Conservation (phyloP, 1,140 invertebrate genomes). For the Armadillidium nasatum region DNA sequence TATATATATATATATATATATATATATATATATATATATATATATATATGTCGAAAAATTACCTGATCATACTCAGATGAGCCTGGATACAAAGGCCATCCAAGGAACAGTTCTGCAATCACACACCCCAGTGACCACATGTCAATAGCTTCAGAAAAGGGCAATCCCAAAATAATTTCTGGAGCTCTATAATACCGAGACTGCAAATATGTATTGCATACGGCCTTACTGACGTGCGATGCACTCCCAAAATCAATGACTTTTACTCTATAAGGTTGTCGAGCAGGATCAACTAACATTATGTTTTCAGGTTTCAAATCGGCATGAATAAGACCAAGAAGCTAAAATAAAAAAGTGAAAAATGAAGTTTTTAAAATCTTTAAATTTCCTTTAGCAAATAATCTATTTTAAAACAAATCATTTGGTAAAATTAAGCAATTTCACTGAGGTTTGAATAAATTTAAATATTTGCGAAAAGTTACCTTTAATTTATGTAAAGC, state of each 20-base stretch:
- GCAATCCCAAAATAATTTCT: constrained; percentile 94
- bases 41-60: no score
- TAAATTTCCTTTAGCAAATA: no score
- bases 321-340: constrained; percentile 97
- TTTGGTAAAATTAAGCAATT: no score
- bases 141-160: constrained; percentile 99
- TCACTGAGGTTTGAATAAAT: no score
- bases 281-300: constrained; percentile 95
- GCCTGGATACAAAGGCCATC: constrained; percentile 99
- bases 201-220: constrained; percentile 98
- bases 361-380: no score
- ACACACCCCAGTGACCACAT: constrained; percentile 99
- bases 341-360: constrained; percentile 61
- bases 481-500: constrained; percentile 96
- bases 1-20: no score
- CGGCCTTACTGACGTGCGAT: constrained; percentile 97
- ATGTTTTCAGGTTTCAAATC: constrained; percentile 99
- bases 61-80: constrained; percentile 98
- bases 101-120: constrained; percentile 98
- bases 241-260: constrained; percentile 99
- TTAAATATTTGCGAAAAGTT: no score
- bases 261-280: constrained; percentile 95
- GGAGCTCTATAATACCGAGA: constrained; percentile 98
- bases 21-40: no score
- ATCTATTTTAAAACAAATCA: no score